A percentile compares a stretch with the other conserved stretches of the same genome.
Conservation (phyloP, 2,113 vertebrate genomes). For the Phalacrocorax pelagicus region DNA sequence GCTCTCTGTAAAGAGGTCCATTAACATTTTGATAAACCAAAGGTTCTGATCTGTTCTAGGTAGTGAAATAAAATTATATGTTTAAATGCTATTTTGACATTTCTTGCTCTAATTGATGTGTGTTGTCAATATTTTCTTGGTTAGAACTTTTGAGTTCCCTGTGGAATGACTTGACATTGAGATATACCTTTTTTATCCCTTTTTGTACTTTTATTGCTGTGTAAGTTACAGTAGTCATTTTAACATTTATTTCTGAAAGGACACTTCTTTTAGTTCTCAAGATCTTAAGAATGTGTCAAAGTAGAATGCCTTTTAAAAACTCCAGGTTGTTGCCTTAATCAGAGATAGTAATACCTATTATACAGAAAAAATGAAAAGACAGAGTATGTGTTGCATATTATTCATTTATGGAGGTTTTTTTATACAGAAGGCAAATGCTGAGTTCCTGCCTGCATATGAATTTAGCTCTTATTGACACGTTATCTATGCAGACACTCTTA, state of each 20-base stretch:
- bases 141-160: not conserved
- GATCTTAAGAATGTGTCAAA: not conserved
- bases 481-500: not conserved
- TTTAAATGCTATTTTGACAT: constrained; percentile 42
- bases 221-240: not conserved
- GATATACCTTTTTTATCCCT: not conserved
- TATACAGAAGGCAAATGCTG: not conserved
- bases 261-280: not conserved
- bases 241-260: constrained; percentile 6
- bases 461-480: not conserved
- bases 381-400: not conserved
- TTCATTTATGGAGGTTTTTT: not conserved
- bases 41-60: not conserved
- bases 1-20: constrained; percentile 2
- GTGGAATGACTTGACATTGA: constrained; percentile 4
- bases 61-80: not conserved
- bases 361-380: not conserved
- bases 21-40: not conserved
- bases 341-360: not conserved
- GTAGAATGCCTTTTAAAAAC: not conserved
- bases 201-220: constrained; percentile 1
- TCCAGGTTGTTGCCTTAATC: not conserved
- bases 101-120: constrained; percentile 10
- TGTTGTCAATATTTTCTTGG: constrained; percentile 29
- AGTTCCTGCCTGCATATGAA: not conserved